phyloP scores from a whole-genome alignment of 2,888 invertebrate species.

The Drosophila prostipennis region DNA sequence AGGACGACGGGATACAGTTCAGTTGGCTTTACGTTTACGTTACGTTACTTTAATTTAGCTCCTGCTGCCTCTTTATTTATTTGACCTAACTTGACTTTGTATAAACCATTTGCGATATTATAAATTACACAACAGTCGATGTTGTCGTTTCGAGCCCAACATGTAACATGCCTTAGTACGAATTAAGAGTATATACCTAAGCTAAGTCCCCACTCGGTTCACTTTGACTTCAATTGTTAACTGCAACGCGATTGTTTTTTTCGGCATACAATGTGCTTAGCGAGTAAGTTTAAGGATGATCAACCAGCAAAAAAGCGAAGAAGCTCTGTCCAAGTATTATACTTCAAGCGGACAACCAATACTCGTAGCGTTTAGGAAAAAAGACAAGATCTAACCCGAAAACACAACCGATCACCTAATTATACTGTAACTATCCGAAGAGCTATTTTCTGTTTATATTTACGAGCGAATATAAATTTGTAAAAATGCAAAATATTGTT shows the following conservation, averaged over 20 bases:
- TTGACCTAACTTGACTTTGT: conserved; percentile 62
- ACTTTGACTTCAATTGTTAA: conserved; percentile 38
- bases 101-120: conserved; percentile 57
- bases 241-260: conserved; percentile 14
- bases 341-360: conserved; percentile 58
- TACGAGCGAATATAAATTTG: conserved; percentile 67
- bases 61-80: conserved; percentile 60
- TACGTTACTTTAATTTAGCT: conserved; percentile 33
- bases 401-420: conserved; percentile 40
- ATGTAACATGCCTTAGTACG: conserved; percentile 50
- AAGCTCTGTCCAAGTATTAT: conserved; percentile 64
- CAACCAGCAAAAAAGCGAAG: conserved; percentile 15
- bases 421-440: conserved; percentile 37
- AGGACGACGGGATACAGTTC: conserved; percentile 33
- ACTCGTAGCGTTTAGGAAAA: conserved; percentile 65
- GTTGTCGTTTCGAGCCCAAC: conserved; percentile 48
- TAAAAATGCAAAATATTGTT: conserved; percentile 54
- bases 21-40: conserved; percentile 43
- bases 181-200: conserved; percentile 42
- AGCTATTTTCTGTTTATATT: conserved; percentile 71
- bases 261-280: conserved; percentile 52
- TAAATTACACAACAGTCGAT: conserved; percentile 37
- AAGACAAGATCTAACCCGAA: conserved; percentile 26
- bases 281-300: conserved; percentile 27
- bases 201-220: conserved; percentile 35